Evolutionary conservation across 2,113 vertebrate species (phyloP).

Genomic region (Phrynocephalus versicolor): DNA sequence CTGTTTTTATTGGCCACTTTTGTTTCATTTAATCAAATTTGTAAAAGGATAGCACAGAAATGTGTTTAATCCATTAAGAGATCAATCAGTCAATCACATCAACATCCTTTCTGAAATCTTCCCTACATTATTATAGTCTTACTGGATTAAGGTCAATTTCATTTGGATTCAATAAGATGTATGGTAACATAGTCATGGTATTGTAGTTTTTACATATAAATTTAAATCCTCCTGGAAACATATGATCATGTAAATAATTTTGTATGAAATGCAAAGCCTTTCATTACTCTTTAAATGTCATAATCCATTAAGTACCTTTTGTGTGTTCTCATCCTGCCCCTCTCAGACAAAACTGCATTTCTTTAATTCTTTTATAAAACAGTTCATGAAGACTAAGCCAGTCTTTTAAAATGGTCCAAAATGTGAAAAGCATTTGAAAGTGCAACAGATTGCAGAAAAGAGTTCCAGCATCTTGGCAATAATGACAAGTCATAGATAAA

Average conservation of each 20-base stretch:
- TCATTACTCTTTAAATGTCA: not conserved
- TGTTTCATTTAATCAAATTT: not conserved
- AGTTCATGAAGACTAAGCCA: not conserved
- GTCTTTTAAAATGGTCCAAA: not conserved
- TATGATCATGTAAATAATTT: not conserved
- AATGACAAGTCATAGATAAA: not conserved
- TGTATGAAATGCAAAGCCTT: not conserved
- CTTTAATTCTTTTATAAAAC: not conserved
- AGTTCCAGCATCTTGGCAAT: not conserved
- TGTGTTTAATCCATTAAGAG: not conserved
- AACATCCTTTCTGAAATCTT: not conserved
- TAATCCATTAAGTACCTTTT: not conserved
- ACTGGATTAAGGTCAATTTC: not conserved
- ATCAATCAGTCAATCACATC: not conserved
- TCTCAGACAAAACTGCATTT: not conserved
- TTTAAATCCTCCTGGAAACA: not conserved
- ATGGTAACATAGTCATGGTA: not conserved
- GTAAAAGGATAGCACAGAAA: not conserved
- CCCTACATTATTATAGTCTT: not conserved
- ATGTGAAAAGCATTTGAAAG: not conserved
- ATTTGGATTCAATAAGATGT: not conserved
- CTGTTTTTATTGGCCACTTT: not conserved
- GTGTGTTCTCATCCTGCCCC: too few relatives aligned
- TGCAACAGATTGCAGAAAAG: conserved; percentile 3
- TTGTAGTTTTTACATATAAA: not conserved